These are phyloP conservation scores for Callorhinus ursinus DNA, from an alignment of 2,113 vertebrate genomes.

Conservation along the genomic window DNA sequence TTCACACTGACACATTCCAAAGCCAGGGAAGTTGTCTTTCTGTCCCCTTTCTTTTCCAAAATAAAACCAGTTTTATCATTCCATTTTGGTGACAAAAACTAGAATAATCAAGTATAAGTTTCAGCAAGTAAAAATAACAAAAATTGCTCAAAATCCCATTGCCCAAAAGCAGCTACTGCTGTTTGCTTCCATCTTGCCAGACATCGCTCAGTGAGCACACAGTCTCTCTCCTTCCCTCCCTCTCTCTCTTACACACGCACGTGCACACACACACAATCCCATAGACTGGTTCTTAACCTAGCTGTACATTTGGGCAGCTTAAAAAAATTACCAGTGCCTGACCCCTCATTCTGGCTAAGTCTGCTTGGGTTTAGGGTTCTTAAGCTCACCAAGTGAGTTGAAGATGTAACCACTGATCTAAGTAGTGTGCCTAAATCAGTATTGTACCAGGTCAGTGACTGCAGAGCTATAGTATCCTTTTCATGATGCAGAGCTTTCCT, in stretches of 20 bases:
- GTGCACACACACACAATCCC: too few species aligned
- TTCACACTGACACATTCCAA: background rate
- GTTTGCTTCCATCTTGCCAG: background rate
- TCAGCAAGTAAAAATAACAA: background rate
- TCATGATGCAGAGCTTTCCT: background rate
- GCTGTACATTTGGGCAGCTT: background rate
- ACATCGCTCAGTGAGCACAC: background rate
- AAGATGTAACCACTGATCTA: background rate
- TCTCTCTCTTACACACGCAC: background rate
- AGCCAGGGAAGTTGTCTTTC: background rate
- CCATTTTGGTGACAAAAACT: background rate
- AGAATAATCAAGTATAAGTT: background rate
- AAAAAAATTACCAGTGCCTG: background rate
- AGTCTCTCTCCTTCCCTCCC: background rate
- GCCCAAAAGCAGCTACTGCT: background rate
- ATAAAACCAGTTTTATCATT: background rate
- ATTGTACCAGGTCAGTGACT: background rate
- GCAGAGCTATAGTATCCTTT: background rate
- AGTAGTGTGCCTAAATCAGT: background rate
- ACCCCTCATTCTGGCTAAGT: background rate
- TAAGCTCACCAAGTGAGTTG: background rate
- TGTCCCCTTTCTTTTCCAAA: background rate
- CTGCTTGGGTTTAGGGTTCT: background rate
- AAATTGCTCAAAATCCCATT: background rate
- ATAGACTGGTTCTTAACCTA: background rate